Percentiles rank a stretch among this genome's conserved stretches.
Conservation (phyloP, 1,140 invertebrate species). For the Anadara kagoshimensis region DNA sequence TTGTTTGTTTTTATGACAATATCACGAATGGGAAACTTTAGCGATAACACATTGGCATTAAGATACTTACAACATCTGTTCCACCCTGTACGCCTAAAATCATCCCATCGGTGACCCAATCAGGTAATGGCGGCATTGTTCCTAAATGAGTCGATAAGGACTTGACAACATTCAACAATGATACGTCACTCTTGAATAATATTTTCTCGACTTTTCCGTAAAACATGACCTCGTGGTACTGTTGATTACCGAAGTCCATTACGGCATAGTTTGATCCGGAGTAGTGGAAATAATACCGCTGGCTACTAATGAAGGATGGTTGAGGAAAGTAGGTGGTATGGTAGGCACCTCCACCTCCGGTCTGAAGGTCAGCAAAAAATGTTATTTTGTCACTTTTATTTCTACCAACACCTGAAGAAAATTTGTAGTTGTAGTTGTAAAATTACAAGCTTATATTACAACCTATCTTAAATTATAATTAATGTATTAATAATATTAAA, state of each 20-base stretch:
- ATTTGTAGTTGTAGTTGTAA: not conserved
- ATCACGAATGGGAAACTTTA: not conserved
- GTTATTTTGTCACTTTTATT: slow-evolving; percentile 63
- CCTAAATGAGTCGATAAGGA: slow-evolving; percentile 47
- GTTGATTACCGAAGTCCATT: slow-evolving; percentile 61
- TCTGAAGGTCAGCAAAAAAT: slow-evolving; percentile 59
- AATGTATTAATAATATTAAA: no score
- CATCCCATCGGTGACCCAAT: slow-evolving; percentile 71
- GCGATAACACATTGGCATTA: not conserved
- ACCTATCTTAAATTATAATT: no score
- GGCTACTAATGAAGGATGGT: slow-evolving; percentile 67
- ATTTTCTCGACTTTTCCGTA: slow-evolving; percentile 44
- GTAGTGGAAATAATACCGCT: slow-evolving; percentile 66
- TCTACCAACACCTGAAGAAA: slow-evolving; percentile 59
- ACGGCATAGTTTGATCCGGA: slow-evolving; percentile 60
- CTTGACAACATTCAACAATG: slow-evolving; percentile 50
- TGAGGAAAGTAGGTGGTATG: slow-evolving; percentile 74
- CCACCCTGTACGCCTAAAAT: slow-evolving; percentile 72
- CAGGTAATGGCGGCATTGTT: slow-evolving; percentile 62
- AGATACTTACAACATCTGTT: slow-evolving; percentile 51
- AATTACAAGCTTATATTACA: no score
- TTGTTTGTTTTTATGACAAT: no score
- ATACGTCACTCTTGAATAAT: slow-evolving; percentile 40
- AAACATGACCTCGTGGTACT: slow-evolving; percentile 63
- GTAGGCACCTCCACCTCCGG: slow-evolving; percentile 70